Percentiles rank a stretch among this genome's conserved stretches.
Conservation (phyloP, 1,140 invertebrate genomes). For the Melipona quadrifasciata region DNA sequence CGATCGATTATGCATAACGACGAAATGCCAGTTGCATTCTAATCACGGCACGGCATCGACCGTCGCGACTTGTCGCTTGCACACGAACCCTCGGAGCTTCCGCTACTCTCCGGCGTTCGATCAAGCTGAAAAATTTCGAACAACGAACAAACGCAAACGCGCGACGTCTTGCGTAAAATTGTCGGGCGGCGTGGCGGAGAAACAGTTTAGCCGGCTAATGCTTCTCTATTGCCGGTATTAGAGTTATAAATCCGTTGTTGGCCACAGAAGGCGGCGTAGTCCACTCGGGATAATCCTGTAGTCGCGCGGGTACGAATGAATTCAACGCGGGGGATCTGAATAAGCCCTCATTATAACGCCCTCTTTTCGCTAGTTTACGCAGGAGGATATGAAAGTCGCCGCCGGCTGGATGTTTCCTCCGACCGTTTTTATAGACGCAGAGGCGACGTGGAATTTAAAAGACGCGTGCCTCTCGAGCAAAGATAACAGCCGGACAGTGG, state of each 20-base stretch:
- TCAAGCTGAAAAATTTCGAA: neutral
- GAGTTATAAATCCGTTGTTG: constrained; percentile 62
- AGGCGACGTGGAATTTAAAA: neutral
- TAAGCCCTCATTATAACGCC: constrained; percentile 25
- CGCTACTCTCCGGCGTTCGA: neutral
- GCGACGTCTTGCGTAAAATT: constrained; percentile 52
- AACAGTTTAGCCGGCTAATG: constrained; percentile 48
- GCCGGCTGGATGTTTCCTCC: neutral
- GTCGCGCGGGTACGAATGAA: constrained; percentile 55
- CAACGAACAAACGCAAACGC: no score
- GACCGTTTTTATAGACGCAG: neutral
- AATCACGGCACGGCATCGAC: constrained; percentile 24
- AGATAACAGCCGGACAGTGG: neutral
- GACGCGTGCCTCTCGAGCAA: neutral
- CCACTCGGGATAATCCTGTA: constrained; percentile 52
- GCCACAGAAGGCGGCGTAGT: constrained; percentile 38
- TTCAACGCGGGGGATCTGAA: constrained; percentile 35
- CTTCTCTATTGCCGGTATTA: constrained; percentile 55
- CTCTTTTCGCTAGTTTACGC: constrained; percentile 2
- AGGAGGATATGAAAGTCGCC: neutral
- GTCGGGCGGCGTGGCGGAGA: constrained; percentile 38
- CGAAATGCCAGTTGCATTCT: constrained; percentile 43
- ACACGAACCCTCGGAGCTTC: neutral
- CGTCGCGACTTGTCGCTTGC: constrained; percentile 13
- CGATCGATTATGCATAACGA: constrained; percentile 43